Percentiles rank a stretch among this genome's conserved stretches.
Conservation (phyloP, 2,797 vertebrate species). For the Etheostoma perlongum region DNA sequence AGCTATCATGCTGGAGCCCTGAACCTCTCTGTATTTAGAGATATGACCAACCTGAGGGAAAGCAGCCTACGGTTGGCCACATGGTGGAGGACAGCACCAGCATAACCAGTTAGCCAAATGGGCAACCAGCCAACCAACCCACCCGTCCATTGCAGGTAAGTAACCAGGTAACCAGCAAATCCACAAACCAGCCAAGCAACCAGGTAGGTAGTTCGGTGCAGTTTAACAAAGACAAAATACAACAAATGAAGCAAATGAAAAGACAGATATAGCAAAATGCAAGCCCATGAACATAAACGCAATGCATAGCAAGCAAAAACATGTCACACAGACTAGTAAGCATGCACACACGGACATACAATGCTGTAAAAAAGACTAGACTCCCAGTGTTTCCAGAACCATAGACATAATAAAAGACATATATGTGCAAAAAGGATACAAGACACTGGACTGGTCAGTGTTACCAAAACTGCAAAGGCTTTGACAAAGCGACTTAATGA, state of each 20-base stretch:
- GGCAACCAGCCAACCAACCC: conserved; percentile 80
- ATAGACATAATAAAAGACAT: conserved; percentile 26
- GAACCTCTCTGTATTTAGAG: conserved; percentile 52
- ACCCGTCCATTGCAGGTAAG: conserved; percentile 79
- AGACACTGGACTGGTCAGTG: conserved; percentile 25
- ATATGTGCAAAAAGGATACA: conserved; percentile 41
- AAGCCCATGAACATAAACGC: conserved; percentile 52
- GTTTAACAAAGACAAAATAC: conserved; percentile 82
- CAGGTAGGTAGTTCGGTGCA: conserved; percentile 74
- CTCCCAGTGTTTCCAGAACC: conserved; percentile 42
- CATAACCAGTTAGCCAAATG: conserved; percentile 82
- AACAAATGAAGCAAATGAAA: conserved; percentile 84
- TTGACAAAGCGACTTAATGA: conserved; percentile 44
- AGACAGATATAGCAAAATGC: conserved; percentile 73
- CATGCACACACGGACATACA: conserved; percentile 60
- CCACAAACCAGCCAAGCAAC: conserved; percentile 74
- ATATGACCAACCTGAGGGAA: conserved; percentile 87
- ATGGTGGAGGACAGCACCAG: conserved; percentile 74
- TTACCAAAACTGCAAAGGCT: conserved; percentile 37
- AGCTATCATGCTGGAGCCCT: conserved; percentile 51
- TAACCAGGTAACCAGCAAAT: conserved; percentile 77
- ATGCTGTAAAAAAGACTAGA: conserved; percentile 35
- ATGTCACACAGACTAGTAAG: conserved; percentile 55
- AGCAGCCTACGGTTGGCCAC: conserved; percentile 83
- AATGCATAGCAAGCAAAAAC: conserved; percentile 69